Conservation (phyloP, 64 coral and sea anemone species). For the Acropora tenuis region DNA sequence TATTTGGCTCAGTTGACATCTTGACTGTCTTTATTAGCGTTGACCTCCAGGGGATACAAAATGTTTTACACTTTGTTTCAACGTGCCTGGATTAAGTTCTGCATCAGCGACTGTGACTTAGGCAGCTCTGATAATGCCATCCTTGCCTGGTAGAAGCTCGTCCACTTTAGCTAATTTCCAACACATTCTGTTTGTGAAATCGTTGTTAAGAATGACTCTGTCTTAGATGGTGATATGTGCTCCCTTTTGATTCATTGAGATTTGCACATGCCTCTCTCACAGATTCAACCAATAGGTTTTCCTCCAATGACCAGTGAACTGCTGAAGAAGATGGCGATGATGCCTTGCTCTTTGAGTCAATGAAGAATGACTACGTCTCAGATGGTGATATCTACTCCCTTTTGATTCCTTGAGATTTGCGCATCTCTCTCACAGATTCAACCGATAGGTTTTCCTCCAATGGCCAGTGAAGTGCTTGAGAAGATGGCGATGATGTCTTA, state of each 20-base stretch:
- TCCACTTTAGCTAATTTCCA: slow-evolving; percentile 24
- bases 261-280: neutral
- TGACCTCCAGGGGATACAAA: too few species aligned
- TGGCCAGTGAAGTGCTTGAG: slow-evolving; percentile 8
- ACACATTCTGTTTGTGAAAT: neutral
- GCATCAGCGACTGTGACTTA: too few species aligned
- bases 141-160: neutral
- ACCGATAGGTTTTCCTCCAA: slow-evolving; percentile 17
- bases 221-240: slow-evolving; percentile 1
- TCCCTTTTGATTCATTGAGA: neutral
- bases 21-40: too few species aligned
- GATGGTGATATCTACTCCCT: neutral
- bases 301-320: slow-evolving; percentile 26
- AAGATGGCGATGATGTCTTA: slow-evolving; percentile 25
- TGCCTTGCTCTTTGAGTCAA: neutral
- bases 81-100: too few species aligned
- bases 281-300: slow-evolving; percentile 21
- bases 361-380: slow-evolving; percentile 20
- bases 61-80: too few species aligned
- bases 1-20: too few species aligned
- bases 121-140: too few species aligned
- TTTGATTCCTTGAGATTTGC: neutral
- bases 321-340: slow-evolving; percentile 20
- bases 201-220: slow-evolving; percentile 19
- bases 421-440: slow-evolving; percentile 6